Evolutionary conservation across 1,140 invertebrate species (phyloP), one percentile per base, ranked within the genome.

Genomic region (Trissolcus basalis): DNA sequence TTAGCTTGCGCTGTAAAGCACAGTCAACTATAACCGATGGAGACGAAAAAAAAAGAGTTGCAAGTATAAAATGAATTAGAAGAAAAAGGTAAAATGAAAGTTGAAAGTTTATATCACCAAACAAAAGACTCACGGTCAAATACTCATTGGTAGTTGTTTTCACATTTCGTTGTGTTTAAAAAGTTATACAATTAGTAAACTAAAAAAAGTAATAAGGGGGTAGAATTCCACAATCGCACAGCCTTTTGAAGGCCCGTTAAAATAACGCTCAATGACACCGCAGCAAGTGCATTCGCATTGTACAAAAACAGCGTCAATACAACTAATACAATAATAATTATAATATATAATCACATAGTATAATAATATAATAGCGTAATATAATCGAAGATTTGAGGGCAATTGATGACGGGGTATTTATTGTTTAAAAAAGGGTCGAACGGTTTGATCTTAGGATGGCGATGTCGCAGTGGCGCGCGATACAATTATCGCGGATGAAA

Each of bases 261-360:
- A 50, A 59, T 59, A 58, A 47, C 14, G 12, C 19, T 33, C 15
- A 6, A 1, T 55, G 14, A 69, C 49, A 48, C 33, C 43, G 13
- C 41, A 27, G 19, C 19, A 27, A 47, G 13, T 58, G 56, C 49
- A 55, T 60, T 70, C 67, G 50, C 67, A 70, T 70, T 70, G 67
- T 60, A 70, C 67, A 70, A 60, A 70, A 70, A 35, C 54, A 70
- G 43, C 49, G 44, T 54, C 44, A 45, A 19, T 70, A 48, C 53
- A 60, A 41, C 54, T 68, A 59, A 50, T 56, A 65, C 49, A 51
- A 27, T 27, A 27, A 27, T 27, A 27, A 27, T 27, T 27, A 27
- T 27, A 27, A 27, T 27, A 27, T 27, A 27, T 27, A 27, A 27
- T 27, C 19, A 27, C 19, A 67, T 68, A 53, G 45, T 53, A 68